phyloP scores from a whole-genome alignment of 2,797 vertebrate species.

The Anabacerthia variegaticeps region DNA sequence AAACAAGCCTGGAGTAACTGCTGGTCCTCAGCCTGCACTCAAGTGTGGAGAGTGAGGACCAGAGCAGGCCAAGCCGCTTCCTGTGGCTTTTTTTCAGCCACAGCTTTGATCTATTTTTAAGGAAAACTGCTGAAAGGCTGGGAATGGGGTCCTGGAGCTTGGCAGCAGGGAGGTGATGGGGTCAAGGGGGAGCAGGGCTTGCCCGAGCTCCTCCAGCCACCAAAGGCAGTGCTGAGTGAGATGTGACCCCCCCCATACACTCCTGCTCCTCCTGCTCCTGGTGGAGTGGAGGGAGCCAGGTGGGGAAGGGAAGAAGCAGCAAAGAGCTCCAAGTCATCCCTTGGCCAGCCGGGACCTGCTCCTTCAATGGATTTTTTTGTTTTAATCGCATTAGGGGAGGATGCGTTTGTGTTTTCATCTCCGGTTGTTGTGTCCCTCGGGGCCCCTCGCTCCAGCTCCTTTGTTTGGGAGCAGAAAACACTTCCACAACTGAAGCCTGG shows the following conservation, averaged over 20 bases:
- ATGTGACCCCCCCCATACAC: neutral
- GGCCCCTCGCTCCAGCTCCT: neutral
- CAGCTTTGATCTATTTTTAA: slow-evolving; percentile 50
- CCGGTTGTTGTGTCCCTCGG: slow-evolving; percentile 31
- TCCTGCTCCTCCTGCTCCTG: neutral
- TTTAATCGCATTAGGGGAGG: neutral
- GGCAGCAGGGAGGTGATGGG: rapidly evolving
- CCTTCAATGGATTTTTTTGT: neutral
- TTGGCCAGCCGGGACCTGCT: neutral
- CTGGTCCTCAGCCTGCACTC: neutral
- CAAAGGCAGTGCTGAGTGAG: neutral
- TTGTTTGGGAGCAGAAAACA: slow-evolving; percentile 50
- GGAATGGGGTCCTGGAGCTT: neutral
- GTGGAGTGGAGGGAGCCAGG: neutral
- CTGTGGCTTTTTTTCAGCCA: neutral
- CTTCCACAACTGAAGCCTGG: neutral
- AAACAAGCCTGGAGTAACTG: neutral
- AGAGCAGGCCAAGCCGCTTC: neutral
- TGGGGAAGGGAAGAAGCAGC: neutral
- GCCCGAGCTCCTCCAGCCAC: neutral
- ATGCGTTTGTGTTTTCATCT: slow-evolving; percentile 40
- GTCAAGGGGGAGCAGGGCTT: neutral
- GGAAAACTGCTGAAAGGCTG: neutral
- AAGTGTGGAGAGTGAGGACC: neutral
- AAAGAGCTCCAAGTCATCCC: neutral